Percentiles rank a stretch among this genome's conserved stretches.
Evolutionary conservation across 1,140 invertebrate species (phyloP).

Genomic region (Lasioglossum albipes): DNA sequence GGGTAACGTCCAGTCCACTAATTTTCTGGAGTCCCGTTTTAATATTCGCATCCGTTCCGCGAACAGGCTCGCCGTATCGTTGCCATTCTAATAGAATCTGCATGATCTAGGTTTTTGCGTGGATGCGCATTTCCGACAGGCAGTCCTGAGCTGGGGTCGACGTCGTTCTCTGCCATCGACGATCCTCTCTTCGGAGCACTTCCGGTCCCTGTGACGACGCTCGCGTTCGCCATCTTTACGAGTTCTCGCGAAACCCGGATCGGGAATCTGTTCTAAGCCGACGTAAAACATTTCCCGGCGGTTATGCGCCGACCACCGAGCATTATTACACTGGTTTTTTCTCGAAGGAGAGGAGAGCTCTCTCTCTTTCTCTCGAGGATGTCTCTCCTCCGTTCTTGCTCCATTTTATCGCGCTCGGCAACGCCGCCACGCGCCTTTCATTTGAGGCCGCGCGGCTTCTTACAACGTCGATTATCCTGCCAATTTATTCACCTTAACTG

Average conservation of each 20-base stretch:
- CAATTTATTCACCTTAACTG: conserved; percentile 55
- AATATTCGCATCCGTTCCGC: conserved; percentile 31
- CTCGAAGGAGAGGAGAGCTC: not conserved
- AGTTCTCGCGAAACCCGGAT: conserved; percentile 38
- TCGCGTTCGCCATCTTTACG: conserved; percentile 17
- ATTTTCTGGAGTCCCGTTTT: conserved; percentile 22
- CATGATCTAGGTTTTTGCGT: conserved; percentile 45
- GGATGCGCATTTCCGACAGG: conserved; percentile 44
- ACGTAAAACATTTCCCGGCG: conserved; percentile 23
- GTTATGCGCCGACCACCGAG: not conserved
- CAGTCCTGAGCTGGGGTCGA: not conserved
- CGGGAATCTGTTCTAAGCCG: conserved; percentile 9
- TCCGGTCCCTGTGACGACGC: conserved; percentile 32
- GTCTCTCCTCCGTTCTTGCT: not conserved
- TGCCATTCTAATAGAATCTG: conserved; percentile 48
- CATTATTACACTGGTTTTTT: conserved; percentile 24
- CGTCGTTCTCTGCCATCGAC: not conserved
- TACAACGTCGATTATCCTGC: conserved; percentile 35
- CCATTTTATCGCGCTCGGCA: conserved; percentile 16
- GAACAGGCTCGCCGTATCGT: not conserved
- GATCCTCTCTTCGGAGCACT: conserved; percentile 15
- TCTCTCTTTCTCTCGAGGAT: not conserved
- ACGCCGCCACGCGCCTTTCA: conserved; percentile 16
- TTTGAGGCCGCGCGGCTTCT: conserved; percentile 27
- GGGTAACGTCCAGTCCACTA: conserved; percentile 2